phyloP scores from a whole-genome alignment of 2,113 vertebrate species.

The Probosciger aterrimus region DNA sequence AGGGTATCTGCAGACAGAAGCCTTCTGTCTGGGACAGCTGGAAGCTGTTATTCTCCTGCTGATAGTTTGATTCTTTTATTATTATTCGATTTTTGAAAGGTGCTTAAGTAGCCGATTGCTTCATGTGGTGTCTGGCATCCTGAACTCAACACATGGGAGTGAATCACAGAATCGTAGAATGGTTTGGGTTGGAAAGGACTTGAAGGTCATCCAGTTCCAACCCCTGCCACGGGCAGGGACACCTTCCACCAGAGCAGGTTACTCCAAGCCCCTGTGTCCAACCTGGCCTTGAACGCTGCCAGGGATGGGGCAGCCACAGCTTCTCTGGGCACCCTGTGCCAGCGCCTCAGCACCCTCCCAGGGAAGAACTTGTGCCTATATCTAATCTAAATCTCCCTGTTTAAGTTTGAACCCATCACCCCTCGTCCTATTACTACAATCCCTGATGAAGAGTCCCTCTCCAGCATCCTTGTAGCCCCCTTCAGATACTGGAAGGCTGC shows the following conservation, averaged over 20 bases:
- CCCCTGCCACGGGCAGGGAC: neutral
- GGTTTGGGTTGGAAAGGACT: neutral
- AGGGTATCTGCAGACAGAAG: neutral
- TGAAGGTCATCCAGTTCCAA: neutral
- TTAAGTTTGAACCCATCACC: no score
- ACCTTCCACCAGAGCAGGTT: neutral
- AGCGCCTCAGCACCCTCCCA: no score
- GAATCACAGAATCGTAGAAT: neutral
- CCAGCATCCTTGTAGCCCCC: no score
- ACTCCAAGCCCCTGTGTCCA: no score
- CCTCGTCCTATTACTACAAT: no score
- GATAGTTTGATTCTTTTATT: neutral
- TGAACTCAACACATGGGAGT: neutral
- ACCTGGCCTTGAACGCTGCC: no score
- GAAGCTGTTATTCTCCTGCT: neutral
- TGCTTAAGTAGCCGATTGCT: neutral
- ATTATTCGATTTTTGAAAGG: neutral
- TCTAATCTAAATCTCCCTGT: no score
- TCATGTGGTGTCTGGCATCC: neutral
- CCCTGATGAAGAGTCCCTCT: no score
- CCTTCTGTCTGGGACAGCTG: neutral
- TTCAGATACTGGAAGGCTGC: no score
- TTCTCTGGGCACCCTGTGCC: no score
- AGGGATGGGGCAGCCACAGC: no score
- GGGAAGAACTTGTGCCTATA: no score